A percentile compares a stretch with the other conserved stretches of the same genome.
phyloP scores from a whole-genome alignment of 2,888 invertebrate genomes.

The Elegia similella region DNA sequence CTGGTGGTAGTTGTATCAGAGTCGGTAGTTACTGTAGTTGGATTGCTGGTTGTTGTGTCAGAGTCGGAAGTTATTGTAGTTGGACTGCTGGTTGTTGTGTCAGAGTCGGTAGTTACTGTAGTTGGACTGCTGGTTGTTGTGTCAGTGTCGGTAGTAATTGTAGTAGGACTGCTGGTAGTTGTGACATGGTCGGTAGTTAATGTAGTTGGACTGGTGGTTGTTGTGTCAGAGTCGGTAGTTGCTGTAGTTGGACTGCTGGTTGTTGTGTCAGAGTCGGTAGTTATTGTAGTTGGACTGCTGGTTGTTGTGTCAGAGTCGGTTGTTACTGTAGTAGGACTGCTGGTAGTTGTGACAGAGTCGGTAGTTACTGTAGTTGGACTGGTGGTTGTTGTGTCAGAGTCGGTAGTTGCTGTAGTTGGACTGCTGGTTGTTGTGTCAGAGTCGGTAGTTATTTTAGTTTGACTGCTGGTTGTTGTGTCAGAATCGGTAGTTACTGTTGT shows the following conservation, averaged over 20 bases:
- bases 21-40: neutral
- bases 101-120: neutral
- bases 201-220: neutral
- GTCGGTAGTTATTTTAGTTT: no score
- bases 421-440: no score
- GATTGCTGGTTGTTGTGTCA: neutral
- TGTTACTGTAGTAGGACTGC: neutral
- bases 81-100: no score
- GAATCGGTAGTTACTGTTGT: neutral
- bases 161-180: no score
- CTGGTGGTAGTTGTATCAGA: neutral
- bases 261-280: neutral
- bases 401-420: no score
- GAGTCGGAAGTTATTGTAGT: slow-evolving; percentile 5
- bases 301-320: neutral
- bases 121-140: slow-evolving; percentile 9
- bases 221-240: no score
- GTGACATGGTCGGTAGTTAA: neutral
- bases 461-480: neutral
- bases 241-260: slow-evolving; percentile 6
- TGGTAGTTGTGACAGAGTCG: neutral
- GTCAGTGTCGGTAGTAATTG: neutral
- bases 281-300: neutral
- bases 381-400: no score
- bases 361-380: slow-evolving; percentile 7